Evolutionary conservation across 2,797 vertebrate species (phyloP), one percentile per base, ranked within the genome.

Genomic region (Microcaecilia unicolor): DNA sequence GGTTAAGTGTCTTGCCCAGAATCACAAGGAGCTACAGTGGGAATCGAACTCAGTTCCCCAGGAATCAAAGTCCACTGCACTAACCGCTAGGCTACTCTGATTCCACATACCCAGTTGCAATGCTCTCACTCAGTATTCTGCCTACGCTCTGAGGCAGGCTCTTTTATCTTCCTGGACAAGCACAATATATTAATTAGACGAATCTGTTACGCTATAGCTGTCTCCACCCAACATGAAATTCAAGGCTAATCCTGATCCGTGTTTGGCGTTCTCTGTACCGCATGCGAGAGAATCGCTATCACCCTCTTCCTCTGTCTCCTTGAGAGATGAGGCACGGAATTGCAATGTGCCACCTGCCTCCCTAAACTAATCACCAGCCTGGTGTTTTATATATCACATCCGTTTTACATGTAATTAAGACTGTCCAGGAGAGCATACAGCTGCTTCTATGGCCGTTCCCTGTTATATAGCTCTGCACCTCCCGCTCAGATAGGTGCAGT

Each of bases 341-440:
- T 48, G 66, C 64, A 51, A 49, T 58, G 45, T 48, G 41, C 60
- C 70, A 67, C 66, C 65, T 65, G 64, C 55, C 58, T 54, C 58
- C 58, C 64, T 51, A 51, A 44, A 50, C 58, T 62, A 65, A 60
- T 64, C 43, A 56, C 51, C 61, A 56, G 52, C 61, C 60, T 70
- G 66, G 68, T 67, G 58, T 66, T 70, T 74, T 68, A 72, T 71
- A n/a, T n/a, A 74, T 72, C 66, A 68, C 71, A 72, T 74, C 65
- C 55, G 63, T 74, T 70, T 75, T 65, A 70, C 59, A 51, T 72
- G 74, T 74, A 74, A 78, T 75, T 76, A 78, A 62, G 70, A 70
- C 58, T 55, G 41, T 62, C 50, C 46, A 53, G 58, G 61, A 69
- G 48, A 63, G 60, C 67, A 48, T 58, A 45, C 68, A 76, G 70